A percentile compares a stretch with the other conserved stretches of the same genome.
These are phyloP conservation scores for Drosophila ohnishii DNA, from an alignment of 1,140 invertebrate species.

Conservation along the genomic window DNA sequence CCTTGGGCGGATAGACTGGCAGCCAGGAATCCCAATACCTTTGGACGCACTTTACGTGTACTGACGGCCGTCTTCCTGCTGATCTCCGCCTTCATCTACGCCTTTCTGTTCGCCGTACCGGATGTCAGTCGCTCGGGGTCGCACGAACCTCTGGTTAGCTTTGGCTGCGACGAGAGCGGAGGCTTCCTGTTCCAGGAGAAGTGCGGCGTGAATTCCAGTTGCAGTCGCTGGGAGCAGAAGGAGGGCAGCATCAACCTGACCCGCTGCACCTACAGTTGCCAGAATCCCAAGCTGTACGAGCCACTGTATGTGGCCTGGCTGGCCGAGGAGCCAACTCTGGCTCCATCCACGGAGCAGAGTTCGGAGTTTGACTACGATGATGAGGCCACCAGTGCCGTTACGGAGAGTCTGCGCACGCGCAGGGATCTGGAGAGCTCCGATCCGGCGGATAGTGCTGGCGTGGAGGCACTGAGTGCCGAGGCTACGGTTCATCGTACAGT, in stretches of 20 bases:
- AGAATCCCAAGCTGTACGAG: conserved; percentile 80
- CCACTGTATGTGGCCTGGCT: conserved; percentile 73
- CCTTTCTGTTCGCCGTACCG: conserved; percentile 87
- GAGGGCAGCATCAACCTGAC: conserved; percentile 84
- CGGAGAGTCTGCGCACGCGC: conserved; percentile 52
- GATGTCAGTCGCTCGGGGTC: conserved; percentile 85
- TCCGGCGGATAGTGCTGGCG: conserved; percentile 56
- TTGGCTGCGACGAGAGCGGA: conserved; percentile 87
- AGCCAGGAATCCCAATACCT: conserved; percentile 72
- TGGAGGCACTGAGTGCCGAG: conserved; percentile 64
- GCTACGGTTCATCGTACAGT: neutral
- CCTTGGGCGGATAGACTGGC: conserved; percentile 88
- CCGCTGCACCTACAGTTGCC: conserved; percentile 86
- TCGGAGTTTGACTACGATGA: conserved; percentile 82
- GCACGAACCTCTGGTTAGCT: conserved; percentile 86
- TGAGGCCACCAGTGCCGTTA: conserved; percentile 63
- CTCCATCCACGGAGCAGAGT: conserved; percentile 71
- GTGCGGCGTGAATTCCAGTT: conserved; percentile 86
- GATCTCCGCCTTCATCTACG: conserved; percentile 87
- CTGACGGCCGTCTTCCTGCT: conserved; percentile 88
- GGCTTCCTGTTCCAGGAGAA: conserved; percentile 88
- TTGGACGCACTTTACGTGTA: conserved; percentile 84
- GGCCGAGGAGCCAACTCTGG: conserved; percentile 55
- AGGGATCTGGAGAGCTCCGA: conserved; percentile 31
- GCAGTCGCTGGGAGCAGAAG: conserved; percentile 87